Conservation (phyloP, 2,888 invertebrate genomes). For the Netelia fuscicornis region DNA sequence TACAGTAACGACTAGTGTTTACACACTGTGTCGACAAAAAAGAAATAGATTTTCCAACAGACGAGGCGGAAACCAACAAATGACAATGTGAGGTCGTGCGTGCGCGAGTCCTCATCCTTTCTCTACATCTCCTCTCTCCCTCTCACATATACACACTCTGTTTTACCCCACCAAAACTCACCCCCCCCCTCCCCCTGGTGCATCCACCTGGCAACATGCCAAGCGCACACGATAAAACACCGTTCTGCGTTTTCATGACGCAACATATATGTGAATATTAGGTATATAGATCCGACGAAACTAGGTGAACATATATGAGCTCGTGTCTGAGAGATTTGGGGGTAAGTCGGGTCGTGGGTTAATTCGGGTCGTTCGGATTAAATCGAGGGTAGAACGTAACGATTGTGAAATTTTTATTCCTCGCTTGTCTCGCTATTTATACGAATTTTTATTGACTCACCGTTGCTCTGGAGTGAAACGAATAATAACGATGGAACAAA, state of each 20-base stretch:
- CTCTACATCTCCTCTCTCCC: not conserved
- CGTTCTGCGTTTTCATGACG: constrained; percentile 69
- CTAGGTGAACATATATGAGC: constrained; percentile 32
- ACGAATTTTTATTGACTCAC: no score
- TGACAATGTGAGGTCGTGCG: constrained; percentile 79
- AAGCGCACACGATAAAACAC: constrained; percentile 79
- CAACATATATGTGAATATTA: constrained; percentile 50
- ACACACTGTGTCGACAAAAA: constrained; percentile 70
- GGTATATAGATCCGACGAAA: constrained; percentile 31
- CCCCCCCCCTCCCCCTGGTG: constrained; percentile 3
- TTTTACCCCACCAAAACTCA: not conserved
- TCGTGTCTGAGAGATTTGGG: constrained; percentile 19
- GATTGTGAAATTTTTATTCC: no score
- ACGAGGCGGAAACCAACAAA: constrained; percentile 82
- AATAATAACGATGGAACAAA: no score
- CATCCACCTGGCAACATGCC: constrained; percentile 75
- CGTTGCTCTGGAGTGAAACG: no score
- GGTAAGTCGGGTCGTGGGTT: no score
- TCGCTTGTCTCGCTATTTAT: no score
- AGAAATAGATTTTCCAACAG: constrained; percentile 83
- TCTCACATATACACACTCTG: constrained; percentile 11
- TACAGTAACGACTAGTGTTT: constrained; percentile 61
- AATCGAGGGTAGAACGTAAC: no score
- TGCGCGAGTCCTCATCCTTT: constrained; percentile 65
- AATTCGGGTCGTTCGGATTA: no score